Evolutionary conservation across 1,140 invertebrate species (phyloP).

Genomic region (Apis florea): DNA sequence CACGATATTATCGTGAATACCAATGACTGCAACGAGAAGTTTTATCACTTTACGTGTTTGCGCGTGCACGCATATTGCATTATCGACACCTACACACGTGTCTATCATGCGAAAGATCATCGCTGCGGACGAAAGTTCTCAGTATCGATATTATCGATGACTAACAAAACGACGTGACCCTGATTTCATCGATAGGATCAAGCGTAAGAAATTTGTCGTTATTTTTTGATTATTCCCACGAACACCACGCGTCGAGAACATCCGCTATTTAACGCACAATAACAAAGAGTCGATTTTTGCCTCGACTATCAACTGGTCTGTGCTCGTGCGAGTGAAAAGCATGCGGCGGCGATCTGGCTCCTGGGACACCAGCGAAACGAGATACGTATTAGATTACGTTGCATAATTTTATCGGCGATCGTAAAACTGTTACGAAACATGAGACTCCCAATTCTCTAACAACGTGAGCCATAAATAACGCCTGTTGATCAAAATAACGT

Average conservation of each 20-base stretch:
- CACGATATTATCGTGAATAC: slow-evolving; percentile 18
- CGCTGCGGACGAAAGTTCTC: not conserved
- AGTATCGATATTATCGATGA: not conserved
- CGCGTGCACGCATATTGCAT: slow-evolving; percentile 14
- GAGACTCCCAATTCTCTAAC: slow-evolving; percentile 59
- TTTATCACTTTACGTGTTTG: slow-evolving; percentile 35
- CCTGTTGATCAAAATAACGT: slow-evolving; percentile 50
- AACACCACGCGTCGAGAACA: not conserved
- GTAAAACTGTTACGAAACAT: slow-evolving; percentile 72
- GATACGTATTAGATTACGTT: slow-evolving; percentile 76
- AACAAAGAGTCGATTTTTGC: slow-evolving; percentile 44
- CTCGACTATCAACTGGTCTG: slow-evolving; percentile 41
- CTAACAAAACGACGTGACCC: not conserved
- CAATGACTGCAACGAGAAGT: slow-evolving; percentile 13
- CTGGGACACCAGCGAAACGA: slow-evolving; percentile 66
- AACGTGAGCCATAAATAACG: slow-evolving; percentile 43
- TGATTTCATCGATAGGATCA: too few species aligned
- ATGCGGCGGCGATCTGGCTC: slow-evolving; percentile 51
- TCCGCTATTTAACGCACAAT: slow-evolving; percentile 16
- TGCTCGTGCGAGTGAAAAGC: slow-evolving; percentile 55
- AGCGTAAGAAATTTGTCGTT: too few species aligned
- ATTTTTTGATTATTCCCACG: slow-evolving; percentile 37
- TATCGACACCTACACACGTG: slow-evolving; percentile 19
- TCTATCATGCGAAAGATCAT: not conserved
- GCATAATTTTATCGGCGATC: slow-evolving; percentile 76